Evolutionary conservation across 2,113 vertebrate genomes (phyloP).

Genomic region (Corythaeola cristata): DNA sequence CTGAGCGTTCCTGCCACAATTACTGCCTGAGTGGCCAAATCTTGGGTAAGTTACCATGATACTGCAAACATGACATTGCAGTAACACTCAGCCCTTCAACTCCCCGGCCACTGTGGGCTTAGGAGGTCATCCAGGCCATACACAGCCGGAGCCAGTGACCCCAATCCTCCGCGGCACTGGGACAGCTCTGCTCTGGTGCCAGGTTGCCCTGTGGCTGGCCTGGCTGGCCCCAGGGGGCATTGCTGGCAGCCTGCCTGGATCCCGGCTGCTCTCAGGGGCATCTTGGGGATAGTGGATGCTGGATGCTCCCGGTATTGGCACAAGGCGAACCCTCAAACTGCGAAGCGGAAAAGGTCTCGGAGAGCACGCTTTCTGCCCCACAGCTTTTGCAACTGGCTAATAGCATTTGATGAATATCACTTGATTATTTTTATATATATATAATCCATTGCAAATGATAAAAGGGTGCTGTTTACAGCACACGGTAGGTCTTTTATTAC

Average conservation of each 20-base stretch:
- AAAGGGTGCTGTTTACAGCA: neutral
- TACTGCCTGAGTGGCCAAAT: neutral
- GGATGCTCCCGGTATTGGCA: neutral
- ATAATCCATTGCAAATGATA: neutral
- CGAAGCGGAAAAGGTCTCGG: neutral
- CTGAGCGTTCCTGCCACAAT: neutral
- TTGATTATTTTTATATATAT: neutral
- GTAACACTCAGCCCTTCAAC: neutral
- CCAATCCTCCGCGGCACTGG: accelerated
- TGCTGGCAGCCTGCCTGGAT: neutral
- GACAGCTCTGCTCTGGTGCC: neutral
- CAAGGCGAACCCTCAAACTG: neutral
- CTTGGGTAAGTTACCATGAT: neutral
- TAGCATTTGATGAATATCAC: neutral
- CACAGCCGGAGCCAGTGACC: neutral
- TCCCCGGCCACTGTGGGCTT: neutral
- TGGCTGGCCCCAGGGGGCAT: neutral
- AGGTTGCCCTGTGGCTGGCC: neutral
- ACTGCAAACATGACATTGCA: neutral
- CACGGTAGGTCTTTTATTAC: neutral
- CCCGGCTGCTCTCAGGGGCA: accelerated
- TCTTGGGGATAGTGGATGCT: neutral
- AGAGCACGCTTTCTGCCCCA: neutral
- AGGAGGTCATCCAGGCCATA: neutral
- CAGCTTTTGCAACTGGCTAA: neutral